A percentile compares a stretch with the other conserved stretches of the same genome.
Conservation (phyloP, 2,113 vertebrate species). For the Gopherus flavomarginatus region DNA sequence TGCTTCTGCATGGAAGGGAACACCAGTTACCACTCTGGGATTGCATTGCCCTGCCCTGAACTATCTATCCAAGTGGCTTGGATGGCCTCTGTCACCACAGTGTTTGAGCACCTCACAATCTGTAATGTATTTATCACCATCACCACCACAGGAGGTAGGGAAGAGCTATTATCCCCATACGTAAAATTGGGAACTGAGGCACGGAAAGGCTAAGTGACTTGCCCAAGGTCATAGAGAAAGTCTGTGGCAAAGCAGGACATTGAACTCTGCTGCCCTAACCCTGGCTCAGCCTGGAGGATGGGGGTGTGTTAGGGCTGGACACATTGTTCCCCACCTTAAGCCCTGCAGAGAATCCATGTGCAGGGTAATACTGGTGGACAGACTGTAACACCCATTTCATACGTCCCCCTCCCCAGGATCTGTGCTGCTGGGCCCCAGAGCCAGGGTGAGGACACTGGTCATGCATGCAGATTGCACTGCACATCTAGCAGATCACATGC, state of each 20-base stretch:
- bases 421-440: not conserved
- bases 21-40: fast-evolving
- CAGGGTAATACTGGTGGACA: not conserved
- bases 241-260: not conserved
- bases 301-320: not conserved
- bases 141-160: not conserved
- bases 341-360: not conserved
- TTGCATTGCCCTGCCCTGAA: not conserved
- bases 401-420: not conserved
- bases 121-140: not conserved
- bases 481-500: not conserved
- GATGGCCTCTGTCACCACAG: not conserved
- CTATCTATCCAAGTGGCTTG: not conserved
- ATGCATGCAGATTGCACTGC: not conserved
- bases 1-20: not conserved
- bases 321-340: not conserved
- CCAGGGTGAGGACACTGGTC: not conserved
- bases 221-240: not conserved
- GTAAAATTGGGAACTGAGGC: not conserved
- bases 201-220: not conserved
- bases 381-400: not conserved
- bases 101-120: not conserved
- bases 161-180: not conserved
- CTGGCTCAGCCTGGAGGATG: not conserved
- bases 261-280: not conserved